These are phyloP conservation scores for Mylabris phalerata DNA, from an alignment of 1,140 invertebrate genomes.

Conservation along the genomic window DNA sequence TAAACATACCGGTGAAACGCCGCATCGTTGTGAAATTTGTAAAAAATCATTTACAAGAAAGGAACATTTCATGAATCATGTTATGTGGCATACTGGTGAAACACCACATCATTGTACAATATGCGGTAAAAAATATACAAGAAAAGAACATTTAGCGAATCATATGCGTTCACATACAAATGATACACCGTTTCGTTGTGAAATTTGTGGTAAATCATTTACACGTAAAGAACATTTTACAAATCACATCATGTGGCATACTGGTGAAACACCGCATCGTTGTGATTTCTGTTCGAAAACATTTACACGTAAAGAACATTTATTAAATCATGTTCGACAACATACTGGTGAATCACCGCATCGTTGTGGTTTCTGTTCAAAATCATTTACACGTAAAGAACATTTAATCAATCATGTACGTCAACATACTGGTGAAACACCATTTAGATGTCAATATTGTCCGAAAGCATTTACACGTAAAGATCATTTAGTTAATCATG, in stretches of 20 bases:
- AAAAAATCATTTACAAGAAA: constrained; percentile 60
- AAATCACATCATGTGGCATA: constrained; percentile 81
- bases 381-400: constrained; percentile 76
- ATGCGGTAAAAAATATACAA: constrained; percentile 70
- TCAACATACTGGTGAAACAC: constrained; percentile 72
- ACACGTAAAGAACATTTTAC: constrained; percentile 79
- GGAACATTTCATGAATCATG: constrained; percentile 59
- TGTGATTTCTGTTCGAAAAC: constrained; percentile 80
- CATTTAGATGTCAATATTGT: constrained; percentile 76
- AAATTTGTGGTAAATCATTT: constrained; percentile 81
- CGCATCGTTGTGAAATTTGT: constrained; percentile 68
- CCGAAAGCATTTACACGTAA: constrained; percentile 81
- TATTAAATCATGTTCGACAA: constrained; percentile 75
- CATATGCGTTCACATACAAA: constrained; percentile 66
- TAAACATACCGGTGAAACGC: constrained; percentile 67
- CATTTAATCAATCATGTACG: constrained; percentile 74
- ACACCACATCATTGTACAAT: constrained; percentile 67
- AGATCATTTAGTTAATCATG: constrained; percentile 64
- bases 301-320: constrained; percentile 75
- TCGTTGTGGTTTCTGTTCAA: constrained; percentile 72
- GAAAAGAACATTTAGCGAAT: constrained; percentile 69
- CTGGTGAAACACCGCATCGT: constrained; percentile 79
- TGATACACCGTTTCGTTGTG: constrained; percentile 52
- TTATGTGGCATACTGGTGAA: constrained; percentile 64
- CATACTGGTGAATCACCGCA: constrained; percentile 77